Evolutionary conservation across 2,888 invertebrate genomes (phyloP), one percentile per base, ranked within the genome.

Genomic region (Leptodirus hochenwartii): DNA sequence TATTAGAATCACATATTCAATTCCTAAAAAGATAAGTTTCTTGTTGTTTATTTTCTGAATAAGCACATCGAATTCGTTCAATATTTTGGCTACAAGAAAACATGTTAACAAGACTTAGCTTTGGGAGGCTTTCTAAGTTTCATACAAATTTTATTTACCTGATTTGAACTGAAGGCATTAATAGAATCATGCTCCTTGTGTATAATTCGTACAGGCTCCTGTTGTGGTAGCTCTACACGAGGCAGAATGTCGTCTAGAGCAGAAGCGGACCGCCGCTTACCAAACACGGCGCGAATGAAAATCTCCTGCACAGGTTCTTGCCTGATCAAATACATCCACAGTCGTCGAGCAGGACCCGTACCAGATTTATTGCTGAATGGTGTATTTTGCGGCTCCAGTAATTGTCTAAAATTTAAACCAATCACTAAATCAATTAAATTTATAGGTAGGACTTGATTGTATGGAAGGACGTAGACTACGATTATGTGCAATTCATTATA

Each of bases 101-200:
- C n/a, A n/a, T n/a, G n/a, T n/a, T n/a, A n/a, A n/a, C n/a, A n/a
- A n/a, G n/a, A n/a, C n/a, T n/a, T n/a, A n/a, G n/a, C n/a, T n/a
- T n/a, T n/a, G n/a, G n/a, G n/a, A n/a, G n/a, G n/a, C n/a, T n/a
- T n/a, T n/a, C n/a, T n/a, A n/a, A n/a, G n/a, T n/a, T n/a, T n/a
- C n/a, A n/a, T n/a, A n/a, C n/a, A n/a, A n/a, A n/a, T n/a, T n/a
- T n/a, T n/a, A n/a, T 31, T 34, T 48, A 85, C 90, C 66, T 84
- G 80, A 56, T 93, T 95, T 34, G 95, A 67, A 50, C 95, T 93
- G 64, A 98, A 98, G 17, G 96, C 87, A 30, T 90, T 78, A 42
- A 98, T 93, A 32, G 91, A 85, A 56, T 98, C 98, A 58, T 93
- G 93, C 50, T 98, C 98, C 58, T 96, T 95, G 56, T 98, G 96